Percentiles rank a stretch among this genome's conserved stretches.
Conservation (phyloP, 2,113 vertebrate genomes). For the Odocoileus virginianus region DNA sequence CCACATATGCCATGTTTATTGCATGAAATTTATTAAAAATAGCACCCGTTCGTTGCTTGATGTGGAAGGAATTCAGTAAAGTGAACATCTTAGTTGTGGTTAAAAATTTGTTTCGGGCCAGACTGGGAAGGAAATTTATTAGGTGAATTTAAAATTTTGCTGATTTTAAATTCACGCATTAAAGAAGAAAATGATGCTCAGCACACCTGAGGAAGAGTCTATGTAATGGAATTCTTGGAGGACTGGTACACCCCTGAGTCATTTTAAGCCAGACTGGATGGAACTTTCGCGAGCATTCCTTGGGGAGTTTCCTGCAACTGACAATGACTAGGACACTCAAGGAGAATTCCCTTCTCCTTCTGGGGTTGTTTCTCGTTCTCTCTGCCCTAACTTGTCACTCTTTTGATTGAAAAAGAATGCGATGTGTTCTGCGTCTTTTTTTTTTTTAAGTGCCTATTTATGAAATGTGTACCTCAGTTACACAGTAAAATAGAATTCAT, state of each 20-base stretch:
- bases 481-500: not conserved
- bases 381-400: too few relatives aligned
- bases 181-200: not conserved
- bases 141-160: slow-evolving; percentile 51
- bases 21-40: slow-evolving; percentile 42
- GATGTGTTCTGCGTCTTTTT: not conserved
- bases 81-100: slow-evolving; percentile 27
- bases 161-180: slow-evolving; percentile 58
- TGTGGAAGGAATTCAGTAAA: slow-evolving; percentile 51
- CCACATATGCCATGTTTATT: not conserved
- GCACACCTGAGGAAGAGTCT: not conserved
- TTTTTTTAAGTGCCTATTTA: not conserved
- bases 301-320: not conserved
- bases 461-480: not conserved
- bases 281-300: not conserved
- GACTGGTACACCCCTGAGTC: not conserved
- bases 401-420: not conserved
- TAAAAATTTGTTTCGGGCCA: slow-evolving; percentile 33
- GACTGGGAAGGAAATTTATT: slow-evolving; percentile 51
- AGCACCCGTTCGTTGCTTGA: slow-evolving; percentile 32
- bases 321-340: not conserved
- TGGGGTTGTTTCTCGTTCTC: not conserved
- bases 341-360: not conserved
- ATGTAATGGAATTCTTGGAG: not conserved
- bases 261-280: not conserved